phyloP scores from a whole-genome alignment of 2,888 invertebrate species.

The Caenorhabditis drosophilae region DNA sequence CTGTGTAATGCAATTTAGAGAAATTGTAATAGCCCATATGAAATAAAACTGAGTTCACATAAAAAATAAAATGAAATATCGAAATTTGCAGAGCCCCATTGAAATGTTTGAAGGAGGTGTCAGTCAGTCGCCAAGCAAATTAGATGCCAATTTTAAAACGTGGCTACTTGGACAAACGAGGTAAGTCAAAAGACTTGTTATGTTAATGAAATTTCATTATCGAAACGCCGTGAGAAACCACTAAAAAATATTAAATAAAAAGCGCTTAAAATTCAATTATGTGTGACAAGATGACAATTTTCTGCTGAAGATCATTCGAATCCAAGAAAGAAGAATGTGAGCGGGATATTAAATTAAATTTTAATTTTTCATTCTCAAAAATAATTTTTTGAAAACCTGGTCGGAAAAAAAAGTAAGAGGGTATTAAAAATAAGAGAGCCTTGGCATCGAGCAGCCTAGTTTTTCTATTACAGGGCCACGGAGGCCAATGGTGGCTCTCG shows the following conservation, averaged over 20 bases:
- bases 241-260: no score
- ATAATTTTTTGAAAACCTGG: no score
- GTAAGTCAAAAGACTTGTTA: conserved; percentile 46
- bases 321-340: conserved; percentile 5
- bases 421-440: no score
- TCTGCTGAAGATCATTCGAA: neutral
- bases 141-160: conserved; percentile 69
- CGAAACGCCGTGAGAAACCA: conserved; percentile 19
- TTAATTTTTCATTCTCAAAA: no score
- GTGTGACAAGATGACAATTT: neutral
- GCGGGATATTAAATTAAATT: neutral
- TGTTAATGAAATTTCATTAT: neutral
- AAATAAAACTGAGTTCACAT: no score
- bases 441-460: conserved; percentile 24
- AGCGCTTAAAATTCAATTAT: no score
- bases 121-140: conserved; percentile 67
- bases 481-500: conserved; percentile 49
- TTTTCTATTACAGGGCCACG: conserved; percentile 48
- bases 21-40: no score
- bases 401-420: no score
- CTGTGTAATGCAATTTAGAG: no score
- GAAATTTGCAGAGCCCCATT: conserved; percentile 66
- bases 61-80: no score
- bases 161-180: conserved; percentile 68
- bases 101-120: conserved; percentile 70